Base-by-base conservation (phyloP, 2,113 vertebrate genomes). In the Mola mola region DNA sequence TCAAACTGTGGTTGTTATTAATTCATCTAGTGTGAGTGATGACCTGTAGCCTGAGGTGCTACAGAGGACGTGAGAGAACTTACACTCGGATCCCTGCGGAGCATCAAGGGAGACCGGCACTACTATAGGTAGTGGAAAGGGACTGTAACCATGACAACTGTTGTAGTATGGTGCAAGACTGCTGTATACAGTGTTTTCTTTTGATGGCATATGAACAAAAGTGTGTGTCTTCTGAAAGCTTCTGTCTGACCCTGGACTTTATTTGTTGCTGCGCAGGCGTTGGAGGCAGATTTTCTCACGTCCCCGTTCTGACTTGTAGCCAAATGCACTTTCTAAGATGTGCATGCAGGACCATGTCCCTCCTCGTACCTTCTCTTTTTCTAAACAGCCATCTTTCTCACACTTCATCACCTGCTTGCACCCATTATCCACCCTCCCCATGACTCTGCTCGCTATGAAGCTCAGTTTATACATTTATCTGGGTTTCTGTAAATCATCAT, bases 71-170 rank as follows among this genome's bases (percentile, higher is more conserved):
- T 67, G 55, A 69, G 9, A 66, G 37, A 43, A 66, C 71, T 61
- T 58, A 43, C 44, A 37, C 33, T 57, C 7, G 60, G 57, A 63
- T 83, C 75, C 69, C 76, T 59, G 44, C 50, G 7, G 60, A 65
- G 63, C 66, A 69, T 51, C 78, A 42, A 57, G 56, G 53, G 55
- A 63, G 61, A 66, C 76, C 48, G 59, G 79, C 62, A 60, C 55
- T 3, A n/a, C 38, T 61, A 55, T 70, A 71, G 58, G 58, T 64
- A 66, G 75, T 47, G 26, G 75, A 82, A 63, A 73, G 66, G 72
- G 65, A 47, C 62, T 0, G 88, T 90, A 74, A 80, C 88, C 86
- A 84, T 90, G 88, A 87, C 88, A 87, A 90, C 84, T 52, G 71
- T 87, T 78, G 72, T 82, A 66, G 36, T 78, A 62, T 57, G 61